These are phyloP conservation scores for Euura lappo DNA, from an alignment of 1,140 invertebrate genomes.

Conservation along the genomic window DNA sequence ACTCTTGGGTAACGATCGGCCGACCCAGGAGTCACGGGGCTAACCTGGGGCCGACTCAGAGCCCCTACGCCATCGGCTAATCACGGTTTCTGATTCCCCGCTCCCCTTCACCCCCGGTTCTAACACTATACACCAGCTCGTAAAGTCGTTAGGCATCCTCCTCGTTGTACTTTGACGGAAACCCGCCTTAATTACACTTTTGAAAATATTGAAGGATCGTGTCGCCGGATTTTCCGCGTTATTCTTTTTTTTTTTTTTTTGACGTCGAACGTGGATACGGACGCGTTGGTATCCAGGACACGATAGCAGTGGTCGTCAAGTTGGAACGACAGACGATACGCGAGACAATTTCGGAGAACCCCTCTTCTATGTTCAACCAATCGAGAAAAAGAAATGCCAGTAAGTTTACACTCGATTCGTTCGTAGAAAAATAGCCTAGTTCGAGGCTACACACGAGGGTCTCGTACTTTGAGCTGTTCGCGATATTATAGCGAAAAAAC, in stretches of 20 bases:
- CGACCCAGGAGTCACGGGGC: not conserved
- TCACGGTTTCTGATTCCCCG: not conserved
- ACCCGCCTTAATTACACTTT: not conserved
- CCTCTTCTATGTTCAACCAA: not conserved
- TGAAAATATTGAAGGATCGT: no score
- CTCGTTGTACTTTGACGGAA: not conserved
- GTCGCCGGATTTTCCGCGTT: no score
- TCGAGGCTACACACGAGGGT: no score
- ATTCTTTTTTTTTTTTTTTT: no score
- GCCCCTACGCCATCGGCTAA: not conserved
- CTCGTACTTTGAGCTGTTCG: no score
- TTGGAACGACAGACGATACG: not conserved
- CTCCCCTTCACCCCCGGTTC: not conserved
- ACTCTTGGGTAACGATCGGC: conserved; percentile 35
- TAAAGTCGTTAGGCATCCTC: not conserved
- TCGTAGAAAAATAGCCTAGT: not conserved
- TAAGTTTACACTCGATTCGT: not conserved
- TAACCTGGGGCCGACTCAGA: not conserved
- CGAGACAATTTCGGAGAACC: not conserved
- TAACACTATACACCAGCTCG: not conserved
- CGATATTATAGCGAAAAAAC: no score
- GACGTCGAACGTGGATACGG: no score
- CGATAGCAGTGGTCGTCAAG: not conserved
- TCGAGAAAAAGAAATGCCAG: not conserved
- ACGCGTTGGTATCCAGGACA: no score